Evolutionary conservation across 1,140 invertebrate species (phyloP).

Genomic region (Musca domestica): DNA sequence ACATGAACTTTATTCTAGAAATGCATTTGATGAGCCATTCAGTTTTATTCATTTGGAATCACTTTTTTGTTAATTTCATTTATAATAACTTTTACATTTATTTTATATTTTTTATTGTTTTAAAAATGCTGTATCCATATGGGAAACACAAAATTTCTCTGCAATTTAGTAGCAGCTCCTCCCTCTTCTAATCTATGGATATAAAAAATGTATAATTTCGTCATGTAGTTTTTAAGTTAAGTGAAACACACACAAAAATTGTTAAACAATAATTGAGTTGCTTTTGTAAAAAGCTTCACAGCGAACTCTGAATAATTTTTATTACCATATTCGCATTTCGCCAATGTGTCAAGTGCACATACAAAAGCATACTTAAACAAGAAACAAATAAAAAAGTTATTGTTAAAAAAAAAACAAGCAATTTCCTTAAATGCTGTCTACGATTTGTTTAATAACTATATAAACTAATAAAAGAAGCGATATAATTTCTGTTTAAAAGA

Average conservation of each 20-base stretch:
- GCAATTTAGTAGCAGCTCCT: no score
- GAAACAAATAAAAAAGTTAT: conserved; percentile 4
- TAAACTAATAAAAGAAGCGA: conserved; percentile 5
- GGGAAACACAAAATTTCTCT: no score
- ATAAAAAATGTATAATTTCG: conserved; percentile 3
- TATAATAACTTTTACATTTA: no score
- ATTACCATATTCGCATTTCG: conserved; percentile 5
- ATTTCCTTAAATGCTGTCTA: conserved; percentile 5
- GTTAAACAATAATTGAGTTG: not conserved
- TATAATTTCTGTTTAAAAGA: conserved; percentile 13
- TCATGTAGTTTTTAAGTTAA: conserved; percentile 8
- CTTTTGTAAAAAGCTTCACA: not conserved
- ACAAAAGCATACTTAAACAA: conserved; percentile 8
- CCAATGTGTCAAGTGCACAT: conserved; percentile 20
- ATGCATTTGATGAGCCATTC: no score
- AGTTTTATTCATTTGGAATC: no score
- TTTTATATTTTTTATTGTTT: no score
- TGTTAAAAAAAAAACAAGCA: conserved; percentile 12
- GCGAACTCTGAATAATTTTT: conserved; percentile 5
- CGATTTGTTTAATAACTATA: not conserved
- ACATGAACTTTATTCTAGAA: no score
- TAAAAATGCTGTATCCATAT: no score
- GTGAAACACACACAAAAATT: not conserved
- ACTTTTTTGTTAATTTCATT: no score
- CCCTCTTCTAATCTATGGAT: not conserved